Conservation (phyloP, 2,113 vertebrate genomes). For the Grantiella picta region DNA sequence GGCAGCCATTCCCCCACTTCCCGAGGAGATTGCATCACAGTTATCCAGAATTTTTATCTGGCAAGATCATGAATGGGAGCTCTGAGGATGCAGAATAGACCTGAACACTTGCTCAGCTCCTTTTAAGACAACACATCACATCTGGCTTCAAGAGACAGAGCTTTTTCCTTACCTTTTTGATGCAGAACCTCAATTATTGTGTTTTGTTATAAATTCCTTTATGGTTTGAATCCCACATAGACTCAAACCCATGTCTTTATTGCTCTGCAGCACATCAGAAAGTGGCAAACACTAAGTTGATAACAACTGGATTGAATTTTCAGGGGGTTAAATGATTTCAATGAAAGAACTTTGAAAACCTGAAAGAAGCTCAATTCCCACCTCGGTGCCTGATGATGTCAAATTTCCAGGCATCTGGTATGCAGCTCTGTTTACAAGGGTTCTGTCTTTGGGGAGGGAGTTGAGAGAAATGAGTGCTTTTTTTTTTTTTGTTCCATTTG, state of each 20-base stretch:
- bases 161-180: not conserved
- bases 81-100: not conserved
- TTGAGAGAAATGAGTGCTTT: not conserved
- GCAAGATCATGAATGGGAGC: not conserved
- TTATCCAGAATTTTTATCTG: not conserved
- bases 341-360: not conserved
- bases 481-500: not conserved
- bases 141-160: not conserved
- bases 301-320: not conserved
- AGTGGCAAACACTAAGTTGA: not conserved
- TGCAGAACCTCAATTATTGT: not conserved
- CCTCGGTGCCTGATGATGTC: not conserved
- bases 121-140: not conserved
- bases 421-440: not conserved
- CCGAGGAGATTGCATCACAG: not conserved
- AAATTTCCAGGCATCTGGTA: not conserved
- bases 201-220: not conserved
- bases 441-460: not conserved
- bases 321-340: not conserved
- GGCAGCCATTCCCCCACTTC: not conserved
- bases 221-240: not conserved
- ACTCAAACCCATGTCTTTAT: not conserved
- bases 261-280: not conserved
- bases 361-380: not conserved
- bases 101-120: not conserved